Evolutionary conservation across 1,140 invertebrate species (phyloP).

Genomic region (Drosophila triauraria): DNA sequence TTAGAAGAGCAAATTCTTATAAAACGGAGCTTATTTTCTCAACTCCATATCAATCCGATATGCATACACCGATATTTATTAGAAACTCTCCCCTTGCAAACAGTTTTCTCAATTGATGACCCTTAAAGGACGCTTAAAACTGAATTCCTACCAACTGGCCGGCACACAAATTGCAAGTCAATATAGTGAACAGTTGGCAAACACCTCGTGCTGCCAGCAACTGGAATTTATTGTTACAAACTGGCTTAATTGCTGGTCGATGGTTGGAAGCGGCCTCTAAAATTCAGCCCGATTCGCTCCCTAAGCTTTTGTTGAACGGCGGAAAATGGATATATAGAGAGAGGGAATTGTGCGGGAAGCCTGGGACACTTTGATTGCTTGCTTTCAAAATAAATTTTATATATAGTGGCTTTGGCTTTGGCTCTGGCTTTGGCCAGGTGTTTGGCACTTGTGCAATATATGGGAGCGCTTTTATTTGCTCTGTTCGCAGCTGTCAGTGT

Average conservation of each 20-base stretch:
- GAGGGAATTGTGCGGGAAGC: conserved; percentile 7
- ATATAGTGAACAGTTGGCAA: conserved; percentile 47
- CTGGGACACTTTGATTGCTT: conserved; percentile 30
- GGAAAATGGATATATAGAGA: background rate
- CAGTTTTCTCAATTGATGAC: background rate
- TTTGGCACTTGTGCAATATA: conserved; percentile 33
- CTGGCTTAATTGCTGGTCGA: conserved; percentile 51
- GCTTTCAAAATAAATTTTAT: conserved; percentile 47
- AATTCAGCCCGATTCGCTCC: conserved; percentile 11
- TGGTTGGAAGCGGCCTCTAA: conserved; percentile 28
- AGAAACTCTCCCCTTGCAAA: background rate
- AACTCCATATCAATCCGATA: background rate
- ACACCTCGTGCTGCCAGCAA: conserved; percentile 35
- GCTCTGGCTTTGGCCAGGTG: conserved; percentile 36
- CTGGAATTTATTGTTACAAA: conserved; percentile 68
- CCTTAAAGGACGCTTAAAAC: conserved; percentile 21
- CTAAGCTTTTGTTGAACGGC: conserved; percentile 12
- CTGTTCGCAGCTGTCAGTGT: conserved; percentile 42
- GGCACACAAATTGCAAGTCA: conserved; percentile 72
- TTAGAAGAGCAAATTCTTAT: too few relatives aligned
- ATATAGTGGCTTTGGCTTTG: conserved; percentile 22
- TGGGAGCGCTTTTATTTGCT: conserved; percentile 26
- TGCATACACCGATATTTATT: background rate
- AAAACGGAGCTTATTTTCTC: background rate
- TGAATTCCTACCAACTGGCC: conserved; percentile 27